These are phyloP conservation scores for Amphiura filiformis DNA, from an alignment of 35 echinoderm and acorn worm species.

Conservation along the genomic window DNA sequence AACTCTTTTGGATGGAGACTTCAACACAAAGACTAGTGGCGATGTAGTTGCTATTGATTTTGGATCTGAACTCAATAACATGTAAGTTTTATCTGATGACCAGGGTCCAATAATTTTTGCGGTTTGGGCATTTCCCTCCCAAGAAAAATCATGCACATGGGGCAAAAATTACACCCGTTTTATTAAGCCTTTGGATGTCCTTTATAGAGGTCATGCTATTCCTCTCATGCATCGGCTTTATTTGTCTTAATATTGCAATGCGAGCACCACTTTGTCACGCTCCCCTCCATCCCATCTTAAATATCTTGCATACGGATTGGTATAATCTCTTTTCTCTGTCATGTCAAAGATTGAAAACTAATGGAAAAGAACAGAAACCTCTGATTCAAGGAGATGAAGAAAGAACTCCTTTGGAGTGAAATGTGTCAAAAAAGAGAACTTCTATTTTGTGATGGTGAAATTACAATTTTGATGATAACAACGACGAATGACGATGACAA, in stretches of 20 bases:
- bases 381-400: neutral
- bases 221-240: too few species aligned
- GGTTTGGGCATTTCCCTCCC: neutral
- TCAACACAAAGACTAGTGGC: conserved; percentile 43
- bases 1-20: conserved; percentile 55
- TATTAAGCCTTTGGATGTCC: neutral
- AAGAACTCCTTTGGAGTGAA: too few species aligned
- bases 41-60: conserved; percentile 60
- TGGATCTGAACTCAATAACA: conserved; percentile 43
- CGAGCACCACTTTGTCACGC: too few species aligned
- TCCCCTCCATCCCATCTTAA: too few species aligned
- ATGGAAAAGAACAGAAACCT: neutral
- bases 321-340: too few species aligned
- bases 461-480: neutral
- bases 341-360: too few species aligned
- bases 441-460: neutral
- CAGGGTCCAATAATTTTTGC: neutral
- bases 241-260: too few species aligned
- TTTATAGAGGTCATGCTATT: neutral
- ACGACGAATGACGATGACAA: neutral
- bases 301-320: too few species aligned
- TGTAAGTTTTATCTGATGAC: conserved; percentile 55
- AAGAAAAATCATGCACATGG: too few species aligned
- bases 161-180: too few species aligned
- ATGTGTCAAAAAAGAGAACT: too few species aligned